These are phyloP conservation scores for Drosophila multiciliata DNA, from an alignment of 2,888 invertebrate genomes.

Conservation along the genomic window DNA sequence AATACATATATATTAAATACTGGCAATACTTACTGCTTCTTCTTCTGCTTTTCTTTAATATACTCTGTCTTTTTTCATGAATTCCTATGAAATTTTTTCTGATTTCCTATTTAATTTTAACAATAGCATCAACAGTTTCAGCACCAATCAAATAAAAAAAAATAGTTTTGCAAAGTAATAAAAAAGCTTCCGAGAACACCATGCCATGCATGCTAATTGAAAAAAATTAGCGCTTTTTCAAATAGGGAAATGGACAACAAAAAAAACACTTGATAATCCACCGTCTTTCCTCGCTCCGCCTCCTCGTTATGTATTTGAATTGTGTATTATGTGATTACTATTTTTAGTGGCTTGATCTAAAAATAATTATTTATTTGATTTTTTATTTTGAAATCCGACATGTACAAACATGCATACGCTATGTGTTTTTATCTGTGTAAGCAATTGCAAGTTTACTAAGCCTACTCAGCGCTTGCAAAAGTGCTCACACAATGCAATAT, in stretches of 20 bases:
- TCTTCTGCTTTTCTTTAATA: not conserved
- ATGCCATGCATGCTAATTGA: not conserved
- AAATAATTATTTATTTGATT: not conserved
- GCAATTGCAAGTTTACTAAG: not conserved
- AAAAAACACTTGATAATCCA: not conserved
- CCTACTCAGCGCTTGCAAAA: not conserved
- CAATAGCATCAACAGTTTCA: not conserved
- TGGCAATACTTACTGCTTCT: not conserved
- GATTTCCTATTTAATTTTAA: not conserved
- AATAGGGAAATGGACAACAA: constrained; percentile 1
- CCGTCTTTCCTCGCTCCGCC: not conserved
- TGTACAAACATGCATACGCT: not conserved
- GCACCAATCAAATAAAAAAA: not conserved
- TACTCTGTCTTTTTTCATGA: not conserved
- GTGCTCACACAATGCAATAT: constrained; percentile 2
- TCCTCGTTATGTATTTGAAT: not conserved
- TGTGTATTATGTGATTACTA: not conserved
- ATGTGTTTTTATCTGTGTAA: not conserved
- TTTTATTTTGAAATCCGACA: not conserved
- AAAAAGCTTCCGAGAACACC: not conserved
- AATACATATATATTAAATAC: not conserved
- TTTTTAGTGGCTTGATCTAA: not conserved
- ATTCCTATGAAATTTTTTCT: not conserved
- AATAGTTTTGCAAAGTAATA: not conserved
- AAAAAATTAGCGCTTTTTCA: not conserved